Base-by-base conservation (phyloP, 1,140 invertebrate species). In the Bicyclus anynana region DNA sequence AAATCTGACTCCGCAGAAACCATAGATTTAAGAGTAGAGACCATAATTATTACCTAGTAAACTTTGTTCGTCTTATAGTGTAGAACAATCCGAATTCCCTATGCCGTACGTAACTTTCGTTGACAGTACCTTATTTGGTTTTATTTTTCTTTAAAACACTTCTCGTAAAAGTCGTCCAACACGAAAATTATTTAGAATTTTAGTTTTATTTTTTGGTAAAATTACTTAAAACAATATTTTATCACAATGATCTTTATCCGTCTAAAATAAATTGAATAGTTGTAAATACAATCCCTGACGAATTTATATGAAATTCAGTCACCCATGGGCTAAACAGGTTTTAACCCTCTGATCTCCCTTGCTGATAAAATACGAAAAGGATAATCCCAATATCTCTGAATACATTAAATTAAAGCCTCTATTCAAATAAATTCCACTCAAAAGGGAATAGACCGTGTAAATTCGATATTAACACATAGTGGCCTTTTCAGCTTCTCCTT, bases 321-420 rank as follows among this genome's bases (percentile, higher is more conserved):
- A 53, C 53, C 42, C 47, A 40, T 38, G 21, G 27, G 51, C 42
- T 48, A 53, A 59, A 59, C 35, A 48, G 44, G 51, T 58, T 59
- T 40, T 50, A 53, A 44, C 40, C 51, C 49, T 47, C 27, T 52
- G 51, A 59, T 59, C 50, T 48, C 57, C 33, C 26, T 37, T 17
- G 29, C 26, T 38, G 57, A 59, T 59, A 59, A 59, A 48, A 58
- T 58, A 53, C 57, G 44, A 53, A 48, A 47, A 59, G 57, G 57
- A 53, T 59, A 37, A 59, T 53, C 54, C 47, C 57, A 53, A 53
- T 59, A 53, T 20, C 35, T 53, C 29, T 53, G 57, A 59, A 59
- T 59, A 53, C 52, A 59, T 59, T 59, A 59, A 59, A 59, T 53
- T 47, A 53, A 51, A 38, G 16, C 29, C 35, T 51, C 33, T 21